These are phyloP conservation scores for Daktulosphaira vitifoliae DNA, from an alignment of 1,140 invertebrate species.

Conservation along the genomic window DNA sequence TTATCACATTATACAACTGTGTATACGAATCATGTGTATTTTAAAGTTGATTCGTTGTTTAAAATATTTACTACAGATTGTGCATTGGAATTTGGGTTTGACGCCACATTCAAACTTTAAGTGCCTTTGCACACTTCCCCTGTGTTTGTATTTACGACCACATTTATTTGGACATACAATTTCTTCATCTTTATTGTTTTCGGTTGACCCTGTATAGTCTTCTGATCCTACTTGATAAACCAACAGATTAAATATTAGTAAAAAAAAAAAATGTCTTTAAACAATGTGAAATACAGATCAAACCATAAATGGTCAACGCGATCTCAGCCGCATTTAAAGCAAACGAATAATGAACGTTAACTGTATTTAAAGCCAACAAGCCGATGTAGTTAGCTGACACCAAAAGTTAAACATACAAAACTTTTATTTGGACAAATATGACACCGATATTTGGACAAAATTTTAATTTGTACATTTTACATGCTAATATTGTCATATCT, in stretches of 20 bases:
- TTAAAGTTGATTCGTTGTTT: conserved; percentile 57
- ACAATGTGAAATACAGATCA: no score
- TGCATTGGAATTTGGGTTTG: conserved; percentile 38
- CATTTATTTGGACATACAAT: conserved; percentile 25
- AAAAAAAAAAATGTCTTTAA: no score
- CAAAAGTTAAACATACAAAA: conserved; percentile 7
- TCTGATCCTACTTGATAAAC: conserved; percentile 9
- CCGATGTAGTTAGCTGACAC: conserved; percentile 19
- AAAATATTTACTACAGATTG: conserved; percentile 48
- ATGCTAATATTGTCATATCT: no score
- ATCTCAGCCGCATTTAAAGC: no score
- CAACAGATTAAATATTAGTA: not conserved
- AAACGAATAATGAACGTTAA: not conserved
- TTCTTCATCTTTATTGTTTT: conserved; percentile 12
- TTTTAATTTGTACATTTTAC: no score
- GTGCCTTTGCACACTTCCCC: conserved; percentile 36
- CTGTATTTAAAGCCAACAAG: conserved; percentile 16
- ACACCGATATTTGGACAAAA: not conserved
- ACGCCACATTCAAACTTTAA: conserved; percentile 38
- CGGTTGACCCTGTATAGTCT: not conserved
- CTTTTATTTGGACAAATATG: no score
- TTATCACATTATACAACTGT: conserved; percentile 15
- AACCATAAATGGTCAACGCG: no score
- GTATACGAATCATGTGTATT: conserved; percentile 41
- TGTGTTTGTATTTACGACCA: conserved; percentile 33